Base-by-base conservation (phyloP, 2,797 vertebrate species). In the Acridotheres tristis region DNA sequence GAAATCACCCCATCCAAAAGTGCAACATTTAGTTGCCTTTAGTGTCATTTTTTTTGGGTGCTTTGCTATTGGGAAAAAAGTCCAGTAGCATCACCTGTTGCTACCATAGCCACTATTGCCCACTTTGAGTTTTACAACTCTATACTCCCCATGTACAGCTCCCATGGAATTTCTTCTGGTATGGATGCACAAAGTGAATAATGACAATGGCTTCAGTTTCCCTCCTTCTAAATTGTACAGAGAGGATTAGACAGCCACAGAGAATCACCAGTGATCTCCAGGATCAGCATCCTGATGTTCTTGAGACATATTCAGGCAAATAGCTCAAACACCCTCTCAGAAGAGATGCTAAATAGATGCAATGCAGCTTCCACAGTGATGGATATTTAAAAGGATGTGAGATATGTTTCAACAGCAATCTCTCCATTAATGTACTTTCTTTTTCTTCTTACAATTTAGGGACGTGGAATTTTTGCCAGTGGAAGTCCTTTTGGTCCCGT, bases 401-500 rank as follows among this genome's bases (percentile, higher is more conserved):
- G 59, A 63, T 69, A n/a, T 42, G 55, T 10, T 62, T 69, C 43
- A 74, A 16, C 38, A 51, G 8, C 8, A 30, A 12, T 34, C 50
- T 89, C 3, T 2, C 18, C 62, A 51, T 54, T 94, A 65, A 90
- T 1, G 0, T 27, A 16, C 54, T 85, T 72, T 66, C 47, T 94
- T 89, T 92, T 81, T 73, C 34, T 76, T 29, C 4, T 82, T 96
- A 47, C 57, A 26, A 95, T 61, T 92, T 91, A 99, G 99, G 99
- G 98, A 2, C 98, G 98, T 48, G 99, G 98, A 29, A 98, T 99
- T 97, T 99, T 99, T 98, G 99, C 99, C 96, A 99, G 99, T 20
- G 99, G 99, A 88, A 99, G 99, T 92, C 99, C 99, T 15, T 99
- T 99, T 93, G 98, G 99, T 95, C 98, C 98, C 0, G 99, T 99